A percentile compares a stretch with the other conserved stretches of the same genome.
phyloP scores from a whole-genome alignment of 2,797 vertebrate species.

The Chelmon rostratus region DNA sequence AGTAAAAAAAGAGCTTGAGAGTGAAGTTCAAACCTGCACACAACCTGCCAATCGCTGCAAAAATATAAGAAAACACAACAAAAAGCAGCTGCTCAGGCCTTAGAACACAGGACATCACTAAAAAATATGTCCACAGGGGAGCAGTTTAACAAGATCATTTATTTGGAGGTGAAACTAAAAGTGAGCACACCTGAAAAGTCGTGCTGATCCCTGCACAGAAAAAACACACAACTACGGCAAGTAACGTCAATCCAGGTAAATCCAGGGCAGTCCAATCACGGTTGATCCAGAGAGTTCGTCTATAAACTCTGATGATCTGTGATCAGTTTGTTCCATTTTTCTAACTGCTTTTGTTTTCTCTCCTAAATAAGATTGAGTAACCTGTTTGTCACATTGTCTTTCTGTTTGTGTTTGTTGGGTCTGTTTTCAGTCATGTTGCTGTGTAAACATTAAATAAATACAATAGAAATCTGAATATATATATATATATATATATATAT shows the following conservation, averaged over 20 bases:
- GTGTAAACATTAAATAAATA: background rate
- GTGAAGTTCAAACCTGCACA: too few relatives aligned
- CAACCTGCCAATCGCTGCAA: background rate
- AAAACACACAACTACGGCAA: background rate
- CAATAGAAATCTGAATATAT: too few relatives aligned
- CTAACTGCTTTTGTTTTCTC: background rate
- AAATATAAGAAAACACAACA: too few relatives aligned
- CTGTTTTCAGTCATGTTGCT: conserved; percentile 17
- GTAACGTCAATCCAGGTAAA: too few relatives aligned
- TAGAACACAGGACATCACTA: too few relatives aligned
- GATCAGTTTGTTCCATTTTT: conserved; percentile 2
- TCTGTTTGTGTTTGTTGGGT: background rate
- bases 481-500: too few relatives aligned
- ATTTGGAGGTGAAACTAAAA: too few relatives aligned
- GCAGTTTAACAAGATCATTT: background rate
- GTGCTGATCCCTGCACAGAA: background rate
- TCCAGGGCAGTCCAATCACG: background rate
- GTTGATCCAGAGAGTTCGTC: background rate
- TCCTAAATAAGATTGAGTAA: background rate
- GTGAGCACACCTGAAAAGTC: background rate
- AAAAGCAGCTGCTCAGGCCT: too few relatives aligned
- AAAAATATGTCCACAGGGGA: too few relatives aligned
- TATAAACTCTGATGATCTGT: conserved; percentile 8
- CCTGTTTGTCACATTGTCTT: background rate
- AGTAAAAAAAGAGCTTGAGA: too few relatives aligned